A percentile compares a stretch with the other conserved stretches of the same genome.
Conservation (phyloP, 2,797 vertebrate genomes). For the Lerista edwardsae region DNA sequence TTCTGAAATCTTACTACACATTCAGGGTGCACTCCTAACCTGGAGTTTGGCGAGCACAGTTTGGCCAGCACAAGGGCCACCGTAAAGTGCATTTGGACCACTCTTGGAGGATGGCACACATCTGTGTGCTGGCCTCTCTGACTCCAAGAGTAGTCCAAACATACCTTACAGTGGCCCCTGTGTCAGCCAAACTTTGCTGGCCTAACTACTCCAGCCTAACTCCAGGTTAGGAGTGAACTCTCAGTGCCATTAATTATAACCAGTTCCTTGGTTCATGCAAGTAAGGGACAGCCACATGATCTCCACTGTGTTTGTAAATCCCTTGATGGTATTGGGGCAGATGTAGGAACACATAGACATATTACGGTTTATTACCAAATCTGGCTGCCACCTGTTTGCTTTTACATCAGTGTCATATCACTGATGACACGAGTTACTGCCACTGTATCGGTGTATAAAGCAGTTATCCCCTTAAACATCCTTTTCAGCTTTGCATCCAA, state of each 20-base stretch:
- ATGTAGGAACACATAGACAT: not conserved
- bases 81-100: too few species aligned
- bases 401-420: not conserved
- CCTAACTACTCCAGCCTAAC: too few species aligned
- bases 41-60: too few species aligned
- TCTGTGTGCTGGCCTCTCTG: too few species aligned
- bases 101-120: too few species aligned
- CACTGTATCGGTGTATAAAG: not conserved
- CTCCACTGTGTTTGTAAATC: not conserved
- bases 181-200: too few species aligned
- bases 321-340: not conserved
- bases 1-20: not conserved
- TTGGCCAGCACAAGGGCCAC: too few species aligned
- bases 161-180: too few species aligned
- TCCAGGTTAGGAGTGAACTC: too few species aligned
- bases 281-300: not conserved
- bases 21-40: too few species aligned
- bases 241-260: too few species aligned
- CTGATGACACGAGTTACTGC: not conserved
- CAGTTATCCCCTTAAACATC: slow-evolving; percentile 3
- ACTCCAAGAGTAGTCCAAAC: too few species aligned
- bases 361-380: not conserved
- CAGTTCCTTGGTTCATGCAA: not conserved
- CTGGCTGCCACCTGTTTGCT: not conserved
- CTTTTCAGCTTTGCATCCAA: slow-evolving; percentile 1